These are phyloP conservation scores for Porites australiensis DNA, from an alignment of 64 coral and sea anemone species.

Conservation along the genomic window DNA sequence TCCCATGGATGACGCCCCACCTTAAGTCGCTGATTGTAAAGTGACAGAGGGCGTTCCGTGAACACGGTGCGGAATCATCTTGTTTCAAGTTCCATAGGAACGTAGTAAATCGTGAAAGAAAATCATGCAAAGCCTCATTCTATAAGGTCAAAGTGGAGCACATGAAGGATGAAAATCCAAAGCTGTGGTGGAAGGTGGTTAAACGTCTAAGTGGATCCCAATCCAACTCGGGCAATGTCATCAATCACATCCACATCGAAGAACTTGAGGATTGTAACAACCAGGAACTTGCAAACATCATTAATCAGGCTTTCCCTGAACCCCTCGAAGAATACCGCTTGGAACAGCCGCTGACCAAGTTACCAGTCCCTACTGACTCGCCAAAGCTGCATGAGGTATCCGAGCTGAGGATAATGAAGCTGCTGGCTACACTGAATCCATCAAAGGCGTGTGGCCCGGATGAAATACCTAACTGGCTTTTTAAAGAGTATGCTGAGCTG, in stretches of 20 bases:
- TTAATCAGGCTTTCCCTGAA: conserved; percentile 9
- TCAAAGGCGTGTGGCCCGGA: too few species aligned
- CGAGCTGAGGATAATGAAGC: too few species aligned
- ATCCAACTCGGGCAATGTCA: not conserved
- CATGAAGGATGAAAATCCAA: conserved; percentile 19
- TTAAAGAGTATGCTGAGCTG: too few species aligned
- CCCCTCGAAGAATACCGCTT: conserved; percentile 30
- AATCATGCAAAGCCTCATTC: conserved; percentile 17
- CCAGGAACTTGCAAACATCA: not conserved
- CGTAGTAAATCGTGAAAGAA: conserved; percentile 53
- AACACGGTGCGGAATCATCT: conserved; percentile 14
- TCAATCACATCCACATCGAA: not conserved
- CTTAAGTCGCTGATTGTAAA: conserved; percentile 56
- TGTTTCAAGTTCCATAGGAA: conserved; percentile 42
- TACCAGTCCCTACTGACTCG: too few species aligned
- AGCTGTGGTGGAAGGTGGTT: conserved; percentile 25
- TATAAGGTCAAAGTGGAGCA: conserved; percentile 51
- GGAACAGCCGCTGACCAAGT: not conserved
- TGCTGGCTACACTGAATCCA: too few species aligned
- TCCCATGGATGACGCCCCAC: conserved; percentile 44
- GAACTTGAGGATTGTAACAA: conserved; percentile 5
- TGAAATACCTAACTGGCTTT: too few species aligned
- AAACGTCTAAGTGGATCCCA: conserved; percentile 27
- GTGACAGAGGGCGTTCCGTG: conserved; percentile 37
- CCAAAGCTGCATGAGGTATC: too few species aligned